phyloP scores from a whole-genome alignment of 2,888 invertebrate species.

The Linyphia triangularis region DNA sequence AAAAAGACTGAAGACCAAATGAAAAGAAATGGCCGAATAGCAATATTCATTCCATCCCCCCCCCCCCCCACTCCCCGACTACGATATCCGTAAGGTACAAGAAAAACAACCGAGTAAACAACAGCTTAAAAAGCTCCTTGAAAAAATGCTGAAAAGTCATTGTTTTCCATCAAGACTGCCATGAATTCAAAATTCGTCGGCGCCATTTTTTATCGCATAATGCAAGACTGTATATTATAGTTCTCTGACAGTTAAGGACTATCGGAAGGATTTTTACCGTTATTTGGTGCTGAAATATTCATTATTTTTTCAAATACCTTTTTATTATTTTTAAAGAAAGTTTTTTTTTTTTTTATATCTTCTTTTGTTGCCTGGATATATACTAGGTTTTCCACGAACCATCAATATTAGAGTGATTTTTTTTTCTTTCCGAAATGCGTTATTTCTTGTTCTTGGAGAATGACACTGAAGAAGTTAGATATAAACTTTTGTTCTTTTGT shows the following conservation, averaged over 20 bases:
- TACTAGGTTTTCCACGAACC: slow-evolving; percentile 29
- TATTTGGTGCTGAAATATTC: slow-evolving; percentile 66
- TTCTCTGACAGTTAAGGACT: slow-evolving; percentile 29
- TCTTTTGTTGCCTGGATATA: too few relatives aligned
- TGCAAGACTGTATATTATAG: slow-evolving; percentile 44
- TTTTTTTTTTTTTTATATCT: too few relatives aligned
- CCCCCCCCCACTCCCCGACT: too few relatives aligned
- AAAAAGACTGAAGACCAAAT: too few relatives aligned
- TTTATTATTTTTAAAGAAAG: too few relatives aligned
- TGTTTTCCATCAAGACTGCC: slow-evolving; percentile 21
- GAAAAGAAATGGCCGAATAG: too few relatives aligned
- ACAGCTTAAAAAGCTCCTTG: slow-evolving; percentile 24
- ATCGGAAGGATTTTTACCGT: slow-evolving; percentile 45
- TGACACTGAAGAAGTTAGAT: too few relatives aligned
- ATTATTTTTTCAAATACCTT: too few relatives aligned
- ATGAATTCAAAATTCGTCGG: slow-evolving; percentile 24
- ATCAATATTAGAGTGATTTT: slow-evolving; percentile 38
- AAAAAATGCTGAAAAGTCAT: slow-evolving; percentile 44
- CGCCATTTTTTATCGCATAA: slow-evolving; percentile 34
- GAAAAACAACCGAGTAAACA: background rate
- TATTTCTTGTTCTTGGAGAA: slow-evolving; percentile 19
- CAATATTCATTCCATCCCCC: too few relatives aligned
- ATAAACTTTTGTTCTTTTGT: background rate
- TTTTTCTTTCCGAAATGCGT: background rate
- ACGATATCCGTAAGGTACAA: too few relatives aligned